These are phyloP conservation scores for Pristis pectinata DNA, from an alignment of 2,797 vertebrate genomes.

Conservation along the genomic window DNA sequence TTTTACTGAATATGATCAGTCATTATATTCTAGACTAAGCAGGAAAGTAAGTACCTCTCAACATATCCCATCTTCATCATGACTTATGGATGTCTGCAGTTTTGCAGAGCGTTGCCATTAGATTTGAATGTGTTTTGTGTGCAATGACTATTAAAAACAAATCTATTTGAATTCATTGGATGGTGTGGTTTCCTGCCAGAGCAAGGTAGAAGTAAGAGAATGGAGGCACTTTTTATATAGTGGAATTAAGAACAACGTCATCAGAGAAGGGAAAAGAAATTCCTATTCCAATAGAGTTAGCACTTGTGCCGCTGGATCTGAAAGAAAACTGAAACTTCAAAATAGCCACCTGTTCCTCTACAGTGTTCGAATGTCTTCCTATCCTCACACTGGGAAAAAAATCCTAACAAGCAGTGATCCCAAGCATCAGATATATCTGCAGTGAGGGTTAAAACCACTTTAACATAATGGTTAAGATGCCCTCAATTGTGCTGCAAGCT, in stretches of 20 bases:
- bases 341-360: neutral
- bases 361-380: neutral
- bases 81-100: neutral
- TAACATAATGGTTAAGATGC: neutral
- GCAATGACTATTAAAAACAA: neutral
- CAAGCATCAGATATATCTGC: neutral
- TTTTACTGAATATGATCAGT: neutral
- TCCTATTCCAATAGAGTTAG: neutral
- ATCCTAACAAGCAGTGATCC: neutral
- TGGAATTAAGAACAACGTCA: neutral
- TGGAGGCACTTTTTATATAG: neutral
- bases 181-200: neutral
- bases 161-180: neutral
- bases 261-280: neutral
- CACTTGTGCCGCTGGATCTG: neutral
- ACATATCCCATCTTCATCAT: neutral
- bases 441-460: neutral
- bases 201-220: neutral
- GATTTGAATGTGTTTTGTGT: neutral
- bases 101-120: neutral
- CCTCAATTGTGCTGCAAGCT: neutral
- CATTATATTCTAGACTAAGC: neutral
- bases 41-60: neutral
- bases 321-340: neutral
- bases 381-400: neutral